phyloP scores from a whole-genome alignment of 23 tunicate genomes.

The Ascidia mentula region DNA sequence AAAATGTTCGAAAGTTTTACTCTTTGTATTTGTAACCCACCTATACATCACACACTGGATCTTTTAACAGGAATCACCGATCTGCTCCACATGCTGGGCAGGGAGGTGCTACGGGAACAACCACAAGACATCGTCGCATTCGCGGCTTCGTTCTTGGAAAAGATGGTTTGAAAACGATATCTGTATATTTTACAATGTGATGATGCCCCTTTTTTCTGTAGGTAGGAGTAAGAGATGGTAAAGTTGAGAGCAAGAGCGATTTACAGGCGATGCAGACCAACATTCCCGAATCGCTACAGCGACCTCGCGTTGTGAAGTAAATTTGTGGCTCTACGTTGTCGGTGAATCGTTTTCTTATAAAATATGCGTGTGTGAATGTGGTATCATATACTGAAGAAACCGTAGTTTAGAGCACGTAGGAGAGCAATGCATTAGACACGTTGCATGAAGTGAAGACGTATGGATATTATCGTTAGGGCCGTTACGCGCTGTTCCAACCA shows the following conservation, averaged over 20 bases:
- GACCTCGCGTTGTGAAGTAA: no score
- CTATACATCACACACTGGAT: neutral
- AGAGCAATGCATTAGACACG: no score
- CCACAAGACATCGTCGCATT: conserved; percentile 54
- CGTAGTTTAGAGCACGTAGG: no score
- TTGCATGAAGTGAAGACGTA: no score
- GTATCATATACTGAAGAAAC: no score
- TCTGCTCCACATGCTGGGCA: conserved; percentile 41
- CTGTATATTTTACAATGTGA: neutral
- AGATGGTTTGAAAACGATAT: conserved; percentile 22
- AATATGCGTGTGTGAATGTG: no score
- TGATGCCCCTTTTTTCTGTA: neutral
- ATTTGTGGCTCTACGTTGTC: no score
- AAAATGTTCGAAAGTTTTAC: neutral
- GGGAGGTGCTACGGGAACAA: conserved; percentile 53
- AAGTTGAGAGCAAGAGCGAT: conserved; percentile 36
- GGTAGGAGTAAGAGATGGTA: conserved; percentile 40
- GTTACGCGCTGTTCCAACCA: no score
- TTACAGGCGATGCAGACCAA: conserved; percentile 16
- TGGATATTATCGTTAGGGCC: no score
- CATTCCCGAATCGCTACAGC: conserved; percentile 14
- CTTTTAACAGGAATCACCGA: conserved; percentile 33
- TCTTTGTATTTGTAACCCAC: neutral
- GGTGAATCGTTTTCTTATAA: no score
- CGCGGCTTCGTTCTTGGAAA: conserved; percentile 30